These are phyloP conservation scores for Sebastes alutus DNA, from an alignment of 2,797 vertebrate species.

Conservation along the genomic window DNA sequence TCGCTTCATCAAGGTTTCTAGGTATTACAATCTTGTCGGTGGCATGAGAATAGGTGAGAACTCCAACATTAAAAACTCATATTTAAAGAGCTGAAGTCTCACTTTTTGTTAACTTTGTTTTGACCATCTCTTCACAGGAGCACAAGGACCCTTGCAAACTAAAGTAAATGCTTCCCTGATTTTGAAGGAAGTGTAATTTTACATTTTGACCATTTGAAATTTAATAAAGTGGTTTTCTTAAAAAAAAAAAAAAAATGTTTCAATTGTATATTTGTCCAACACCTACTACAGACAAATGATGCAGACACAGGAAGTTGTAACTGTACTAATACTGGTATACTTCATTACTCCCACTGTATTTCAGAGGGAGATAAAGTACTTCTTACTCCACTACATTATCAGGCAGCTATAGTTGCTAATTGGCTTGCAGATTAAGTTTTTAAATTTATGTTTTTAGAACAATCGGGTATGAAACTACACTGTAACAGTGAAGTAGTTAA, in stretches of 20 bases:
- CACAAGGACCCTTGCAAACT: not conserved
- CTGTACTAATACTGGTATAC: no score
- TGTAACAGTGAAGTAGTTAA: no score
- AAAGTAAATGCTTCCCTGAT: not conserved
- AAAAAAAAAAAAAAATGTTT: not conserved
- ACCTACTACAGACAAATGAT: not conserved
- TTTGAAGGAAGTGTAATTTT: not conserved
- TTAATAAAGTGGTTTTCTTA: constrained; percentile 33
- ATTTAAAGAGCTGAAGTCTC: not conserved
- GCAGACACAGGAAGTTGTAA: not conserved
- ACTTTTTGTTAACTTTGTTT: not conserved
- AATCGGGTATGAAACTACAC: no score
- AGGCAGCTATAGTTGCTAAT: no score
- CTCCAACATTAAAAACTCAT: fast-evolving
- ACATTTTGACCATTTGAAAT: not conserved
- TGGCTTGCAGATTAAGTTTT: no score
- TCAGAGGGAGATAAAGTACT: no score
- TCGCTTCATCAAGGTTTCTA: constrained; percentile 21
- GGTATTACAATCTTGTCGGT: not conserved
- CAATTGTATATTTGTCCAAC: not conserved
- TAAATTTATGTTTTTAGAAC: no score
- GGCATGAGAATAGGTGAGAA: not conserved
- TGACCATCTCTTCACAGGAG: constrained; percentile 6
- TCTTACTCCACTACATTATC: no score
- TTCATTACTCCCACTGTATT: no score